Evolutionary conservation across 2,113 vertebrate species (phyloP).

Genomic region (Larimichthys polyactis): DNA sequence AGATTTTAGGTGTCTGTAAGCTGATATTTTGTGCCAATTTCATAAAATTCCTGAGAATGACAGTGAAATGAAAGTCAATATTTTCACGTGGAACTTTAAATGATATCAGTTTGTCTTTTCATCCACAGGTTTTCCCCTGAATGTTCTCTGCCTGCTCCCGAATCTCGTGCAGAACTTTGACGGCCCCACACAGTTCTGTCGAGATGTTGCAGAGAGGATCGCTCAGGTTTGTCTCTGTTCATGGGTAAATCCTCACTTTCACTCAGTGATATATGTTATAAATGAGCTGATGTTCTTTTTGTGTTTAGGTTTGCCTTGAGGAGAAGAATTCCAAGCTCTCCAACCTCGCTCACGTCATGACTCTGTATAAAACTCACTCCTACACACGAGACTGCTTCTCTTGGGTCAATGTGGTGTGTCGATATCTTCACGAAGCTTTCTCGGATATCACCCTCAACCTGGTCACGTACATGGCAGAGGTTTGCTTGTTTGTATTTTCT

Average conservation of each 20-base stretch:
- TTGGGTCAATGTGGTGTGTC: conserved; percentile 97
- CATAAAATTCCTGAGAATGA: neutral
- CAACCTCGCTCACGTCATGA: conserved; percentile 98
- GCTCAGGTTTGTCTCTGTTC: conserved; percentile 88
- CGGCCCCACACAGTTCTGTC: conserved; percentile 93
- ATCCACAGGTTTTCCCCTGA: conserved; percentile 93
- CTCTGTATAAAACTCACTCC: conserved; percentile 95
- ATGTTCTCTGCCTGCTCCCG: conserved; percentile 96
- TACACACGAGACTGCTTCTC: conserved; percentile 96
- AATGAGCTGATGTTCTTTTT: neutral
- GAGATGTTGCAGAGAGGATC: conserved; percentile 93
- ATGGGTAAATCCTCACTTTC: neutral
- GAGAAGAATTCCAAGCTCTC: conserved; percentile 97
- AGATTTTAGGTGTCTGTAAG: no score
- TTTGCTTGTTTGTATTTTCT: conserved; percentile 59
- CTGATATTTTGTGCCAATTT: neutral
- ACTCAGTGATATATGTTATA: neutral
- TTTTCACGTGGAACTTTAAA: neutral
- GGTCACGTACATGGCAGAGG: conserved; percentile 97
- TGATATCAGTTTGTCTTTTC: conserved; percentile 1
- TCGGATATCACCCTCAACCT: conserved; percentile 92
- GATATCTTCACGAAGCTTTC: conserved; percentile 97
- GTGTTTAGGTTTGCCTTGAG: conserved; percentile 91
- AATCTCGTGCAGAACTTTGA: conserved; percentile 98
- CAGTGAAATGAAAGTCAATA: neutral